Conservation (phyloP, 2,113 vertebrate species). For the Cavia porcellus region DNA sequence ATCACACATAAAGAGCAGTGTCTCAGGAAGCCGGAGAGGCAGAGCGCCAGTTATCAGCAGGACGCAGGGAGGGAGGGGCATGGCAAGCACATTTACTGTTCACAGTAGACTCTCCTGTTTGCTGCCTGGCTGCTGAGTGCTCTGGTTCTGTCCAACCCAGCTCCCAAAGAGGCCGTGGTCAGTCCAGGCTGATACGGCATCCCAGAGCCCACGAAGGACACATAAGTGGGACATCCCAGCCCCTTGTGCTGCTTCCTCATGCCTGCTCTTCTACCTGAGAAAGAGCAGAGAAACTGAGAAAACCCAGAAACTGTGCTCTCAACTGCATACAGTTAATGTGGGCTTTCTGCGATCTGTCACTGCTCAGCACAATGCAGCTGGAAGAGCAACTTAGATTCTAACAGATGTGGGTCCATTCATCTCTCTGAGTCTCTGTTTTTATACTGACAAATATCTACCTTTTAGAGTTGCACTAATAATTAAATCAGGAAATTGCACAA, state of each 20-base stretch:
- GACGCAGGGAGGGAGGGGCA: no score
- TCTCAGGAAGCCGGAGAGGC: background rate
- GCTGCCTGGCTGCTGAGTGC: background rate
- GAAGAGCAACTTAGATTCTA: background rate
- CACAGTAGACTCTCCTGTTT: background rate
- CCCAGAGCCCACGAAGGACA: background rate
- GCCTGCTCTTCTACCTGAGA: background rate
- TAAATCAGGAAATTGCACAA: conserved; percentile 37
- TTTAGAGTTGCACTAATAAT: background rate
- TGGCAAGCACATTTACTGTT: fast-evolving
- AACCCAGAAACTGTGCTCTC: background rate
- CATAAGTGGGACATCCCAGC: fast-evolving
- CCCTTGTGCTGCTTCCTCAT: background rate
- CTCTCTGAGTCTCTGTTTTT: background rate
- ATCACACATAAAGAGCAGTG: background rate
- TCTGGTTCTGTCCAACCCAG: background rate
- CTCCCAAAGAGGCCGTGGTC: background rate
- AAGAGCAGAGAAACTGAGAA: background rate
- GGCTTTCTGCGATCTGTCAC: background rate
- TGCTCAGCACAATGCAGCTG: background rate
- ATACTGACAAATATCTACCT: conserved; percentile 5
- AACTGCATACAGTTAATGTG: background rate
- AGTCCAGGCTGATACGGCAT: background rate
- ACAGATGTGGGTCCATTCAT: background rate
- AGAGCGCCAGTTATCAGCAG: background rate